Conservation (phyloP, 2,113 vertebrate genomes). For the Diadophis punctatus region DNA sequence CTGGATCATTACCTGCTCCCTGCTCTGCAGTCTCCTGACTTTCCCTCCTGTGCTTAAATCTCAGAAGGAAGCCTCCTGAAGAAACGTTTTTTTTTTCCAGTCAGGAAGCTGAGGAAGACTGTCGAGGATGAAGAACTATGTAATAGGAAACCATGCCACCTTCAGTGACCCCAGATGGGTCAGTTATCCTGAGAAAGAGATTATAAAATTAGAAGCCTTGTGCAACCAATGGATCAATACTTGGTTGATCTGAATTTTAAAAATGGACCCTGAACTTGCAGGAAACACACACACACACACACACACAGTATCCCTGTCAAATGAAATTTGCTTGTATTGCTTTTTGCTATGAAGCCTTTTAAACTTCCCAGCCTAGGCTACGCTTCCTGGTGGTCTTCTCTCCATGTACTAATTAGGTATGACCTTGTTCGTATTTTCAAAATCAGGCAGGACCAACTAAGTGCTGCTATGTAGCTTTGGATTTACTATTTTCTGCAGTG, state of each 20-base stretch:
- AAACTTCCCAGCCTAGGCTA: not conserved
- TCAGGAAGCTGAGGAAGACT: not conserved
- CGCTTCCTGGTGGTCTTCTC: not conserved
- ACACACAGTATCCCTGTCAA: not conserved
- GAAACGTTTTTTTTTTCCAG: not conserved
- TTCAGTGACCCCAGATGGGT: not conserved
- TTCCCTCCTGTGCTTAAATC: not conserved
- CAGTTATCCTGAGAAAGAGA: not conserved
- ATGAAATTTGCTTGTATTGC: not conserved
- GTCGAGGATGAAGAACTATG: not conserved
- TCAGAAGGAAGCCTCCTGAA: not conserved
- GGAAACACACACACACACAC: too few species aligned
- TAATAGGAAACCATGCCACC: not conserved
- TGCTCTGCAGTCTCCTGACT: not conserved
- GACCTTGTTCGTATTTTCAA: not conserved
- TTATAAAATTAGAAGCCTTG: not conserved
- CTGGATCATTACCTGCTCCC: not conserved
- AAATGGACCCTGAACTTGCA: not conserved
- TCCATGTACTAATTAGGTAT: not conserved
- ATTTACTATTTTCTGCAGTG: not conserved
- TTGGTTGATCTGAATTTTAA: not conserved
- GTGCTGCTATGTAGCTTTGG: not conserved
- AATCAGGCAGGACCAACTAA: not conserved
- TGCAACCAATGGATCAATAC: not conserved
- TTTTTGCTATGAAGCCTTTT: not conserved